A percentile compares a stretch with the other conserved stretches of the same genome.
phyloP scores from a whole-genome alignment of 1,140 invertebrate species.

The Drosophila seguyi region DNA sequence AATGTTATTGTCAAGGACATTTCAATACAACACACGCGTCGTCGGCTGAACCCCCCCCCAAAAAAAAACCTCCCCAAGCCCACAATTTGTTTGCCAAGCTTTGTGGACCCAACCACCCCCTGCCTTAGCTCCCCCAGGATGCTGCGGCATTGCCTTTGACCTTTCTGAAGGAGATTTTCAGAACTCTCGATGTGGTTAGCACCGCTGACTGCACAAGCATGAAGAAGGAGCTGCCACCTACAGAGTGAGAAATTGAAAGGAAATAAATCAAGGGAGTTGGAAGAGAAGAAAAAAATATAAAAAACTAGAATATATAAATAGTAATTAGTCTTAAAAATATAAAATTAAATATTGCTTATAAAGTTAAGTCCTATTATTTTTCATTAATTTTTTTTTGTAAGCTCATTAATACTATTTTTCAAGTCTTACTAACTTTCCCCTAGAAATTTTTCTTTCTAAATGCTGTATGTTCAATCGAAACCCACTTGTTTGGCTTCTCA shows the following conservation, averaged over 20 bases:
- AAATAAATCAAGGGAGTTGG: background rate
- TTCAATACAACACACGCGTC: conserved; percentile 72
- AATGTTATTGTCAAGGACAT: conserved; percentile 83
- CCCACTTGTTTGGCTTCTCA: background rate
- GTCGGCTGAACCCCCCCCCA: conserved; percentile 19
- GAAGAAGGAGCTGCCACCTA: background rate
- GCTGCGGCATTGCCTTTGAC: conserved; percentile 70
- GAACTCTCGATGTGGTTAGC: conserved; percentile 31
- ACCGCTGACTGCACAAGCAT: conserved; percentile 29
- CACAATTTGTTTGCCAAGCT: conserved; percentile 18
- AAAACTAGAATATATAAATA: background rate
- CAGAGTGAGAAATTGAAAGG: background rate
- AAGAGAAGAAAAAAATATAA: background rate
- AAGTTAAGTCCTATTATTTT: background rate
- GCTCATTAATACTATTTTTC: background rate
- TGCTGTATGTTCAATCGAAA: background rate
- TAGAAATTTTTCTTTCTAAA: background rate
- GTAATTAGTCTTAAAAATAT: background rate
- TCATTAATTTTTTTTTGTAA: no score
- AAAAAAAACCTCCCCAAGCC: conserved; percentile 9
- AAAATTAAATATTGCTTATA: background rate
- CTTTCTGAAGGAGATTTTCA: conserved; percentile 79
- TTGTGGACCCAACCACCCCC: background rate
- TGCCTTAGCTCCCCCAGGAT: conserved; percentile 20
- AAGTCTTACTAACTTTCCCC: background rate